Conservation (phyloP, 2,888 invertebrate species). For the Leptogaster cylindrica region DNA sequence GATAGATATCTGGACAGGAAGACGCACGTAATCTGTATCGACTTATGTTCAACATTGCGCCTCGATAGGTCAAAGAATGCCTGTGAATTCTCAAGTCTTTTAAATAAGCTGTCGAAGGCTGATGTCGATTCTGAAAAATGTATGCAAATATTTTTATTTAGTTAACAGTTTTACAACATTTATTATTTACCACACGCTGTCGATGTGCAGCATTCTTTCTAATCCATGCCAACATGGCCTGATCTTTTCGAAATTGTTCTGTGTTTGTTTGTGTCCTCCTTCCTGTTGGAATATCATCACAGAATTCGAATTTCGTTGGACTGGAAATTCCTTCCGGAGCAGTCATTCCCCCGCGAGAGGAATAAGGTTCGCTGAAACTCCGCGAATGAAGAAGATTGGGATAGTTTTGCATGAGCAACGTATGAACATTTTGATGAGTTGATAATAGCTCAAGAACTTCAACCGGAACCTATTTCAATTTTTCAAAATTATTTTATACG, state of each 20-base stretch:
- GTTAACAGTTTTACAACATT: background rate
- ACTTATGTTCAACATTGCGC: conserved; percentile 85
- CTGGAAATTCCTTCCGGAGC: conserved; percentile 10
- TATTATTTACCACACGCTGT: conserved; percentile 36
- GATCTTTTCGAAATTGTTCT: conserved; percentile 45
- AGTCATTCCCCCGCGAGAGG: conserved; percentile 49
- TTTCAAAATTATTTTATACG: conserved; percentile 1
- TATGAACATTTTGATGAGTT: conserved; percentile 72
- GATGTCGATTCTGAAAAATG: conserved; percentile 42
- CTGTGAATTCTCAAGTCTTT: conserved; percentile 77
- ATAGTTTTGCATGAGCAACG: conserved; percentile 75
- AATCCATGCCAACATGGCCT: conserved; percentile 47
- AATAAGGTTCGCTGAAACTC: conserved; percentile 70
- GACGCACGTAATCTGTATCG: conserved; percentile 81
- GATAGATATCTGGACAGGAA: conserved; percentile 89
- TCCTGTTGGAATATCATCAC: background rate
- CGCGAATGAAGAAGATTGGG: conserved; percentile 75
- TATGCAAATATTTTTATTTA: conserved; percentile 9
- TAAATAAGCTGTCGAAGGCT: conserved; percentile 65
- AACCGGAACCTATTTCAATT: conserved; percentile 64
- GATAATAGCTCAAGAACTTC: conserved; percentile 78
- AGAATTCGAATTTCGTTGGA: conserved; percentile 41
- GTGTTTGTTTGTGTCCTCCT: conserved; percentile 21
- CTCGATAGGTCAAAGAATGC: conserved; percentile 81
- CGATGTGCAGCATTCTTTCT: conserved; percentile 39